Evolutionary conservation across 2,797 vertebrate genomes (phyloP).

Genomic region (Vultur gryphus): DNA sequence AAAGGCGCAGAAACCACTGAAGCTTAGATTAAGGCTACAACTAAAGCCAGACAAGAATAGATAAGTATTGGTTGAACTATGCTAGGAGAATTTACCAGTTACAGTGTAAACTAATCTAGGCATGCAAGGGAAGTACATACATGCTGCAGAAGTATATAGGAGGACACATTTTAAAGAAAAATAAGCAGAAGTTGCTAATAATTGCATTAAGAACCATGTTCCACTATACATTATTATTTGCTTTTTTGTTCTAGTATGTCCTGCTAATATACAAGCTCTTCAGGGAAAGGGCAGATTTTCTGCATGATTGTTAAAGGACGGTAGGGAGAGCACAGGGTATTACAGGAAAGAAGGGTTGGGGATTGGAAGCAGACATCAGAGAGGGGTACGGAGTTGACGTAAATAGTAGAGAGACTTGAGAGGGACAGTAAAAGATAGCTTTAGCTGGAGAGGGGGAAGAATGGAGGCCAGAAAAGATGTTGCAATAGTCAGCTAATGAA

Average conservation of each 20-base stretch:
- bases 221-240: neutral
- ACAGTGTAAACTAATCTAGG: fast-evolving
- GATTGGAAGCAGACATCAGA: neutral
- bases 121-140: neutral
- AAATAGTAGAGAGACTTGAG: neutral
- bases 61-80: neutral
- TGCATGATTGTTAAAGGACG: neutral
- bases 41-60: neutral
- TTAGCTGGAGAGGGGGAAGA: neutral
- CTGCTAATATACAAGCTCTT: neutral
- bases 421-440: neutral
- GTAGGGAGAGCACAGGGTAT: neutral
- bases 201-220: neutral
- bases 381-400: neutral
- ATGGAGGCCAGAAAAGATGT: neutral
- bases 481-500: neutral
- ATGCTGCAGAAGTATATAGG: neutral
- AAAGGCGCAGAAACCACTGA: neutral
- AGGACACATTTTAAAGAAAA: neutral
- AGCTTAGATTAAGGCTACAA: neutral
- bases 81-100: neutral
- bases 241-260: neutral
- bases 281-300: neutral
- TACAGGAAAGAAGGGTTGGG: neutral
- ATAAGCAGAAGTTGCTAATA: neutral